Percentiles rank a stretch among this genome's conserved stretches.
Conservation (phyloP, 2,113 vertebrate genomes). For the Ptilorrhoa leucosticta region DNA sequence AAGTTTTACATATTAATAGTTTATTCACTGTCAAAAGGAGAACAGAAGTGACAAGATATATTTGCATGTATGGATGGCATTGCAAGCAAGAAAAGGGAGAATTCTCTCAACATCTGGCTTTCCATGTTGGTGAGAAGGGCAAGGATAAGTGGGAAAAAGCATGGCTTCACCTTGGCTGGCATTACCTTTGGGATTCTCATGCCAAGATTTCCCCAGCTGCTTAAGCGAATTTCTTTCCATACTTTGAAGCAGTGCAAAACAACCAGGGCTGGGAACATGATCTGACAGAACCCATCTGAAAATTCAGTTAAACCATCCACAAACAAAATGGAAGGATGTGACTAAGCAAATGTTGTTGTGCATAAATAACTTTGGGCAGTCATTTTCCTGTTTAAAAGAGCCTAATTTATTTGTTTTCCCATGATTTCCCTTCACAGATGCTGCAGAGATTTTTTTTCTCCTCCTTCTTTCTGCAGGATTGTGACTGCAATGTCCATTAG, state of each 20-base stretch:
- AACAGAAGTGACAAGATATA: background rate
- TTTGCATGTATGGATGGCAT: background rate
- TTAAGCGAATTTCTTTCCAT: background rate
- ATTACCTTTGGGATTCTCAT: background rate
- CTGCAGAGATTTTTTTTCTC: background rate
- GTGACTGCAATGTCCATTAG: background rate
- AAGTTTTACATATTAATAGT: background rate
- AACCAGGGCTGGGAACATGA: background rate
- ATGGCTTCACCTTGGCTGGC: background rate
- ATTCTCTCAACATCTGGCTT: background rate
- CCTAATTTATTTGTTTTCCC: slow-evolving; percentile 12
- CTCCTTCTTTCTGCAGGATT: background rate
- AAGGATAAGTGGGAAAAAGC: background rate
- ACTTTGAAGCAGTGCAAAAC: background rate
- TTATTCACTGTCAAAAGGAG: background rate
- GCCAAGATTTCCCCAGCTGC: background rate
- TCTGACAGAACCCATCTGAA: background rate
- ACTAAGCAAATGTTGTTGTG: background rate
- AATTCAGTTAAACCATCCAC: background rate
- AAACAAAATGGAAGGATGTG: background rate
- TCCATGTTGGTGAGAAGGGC: background rate
- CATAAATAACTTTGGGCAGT: background rate
- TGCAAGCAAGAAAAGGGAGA: background rate
- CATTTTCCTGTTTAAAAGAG: background rate
- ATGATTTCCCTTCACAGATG: slow-evolving; percentile 12